Conservation (phyloP, 2,888 invertebrate species). For the Anticlea derivata region DNA sequence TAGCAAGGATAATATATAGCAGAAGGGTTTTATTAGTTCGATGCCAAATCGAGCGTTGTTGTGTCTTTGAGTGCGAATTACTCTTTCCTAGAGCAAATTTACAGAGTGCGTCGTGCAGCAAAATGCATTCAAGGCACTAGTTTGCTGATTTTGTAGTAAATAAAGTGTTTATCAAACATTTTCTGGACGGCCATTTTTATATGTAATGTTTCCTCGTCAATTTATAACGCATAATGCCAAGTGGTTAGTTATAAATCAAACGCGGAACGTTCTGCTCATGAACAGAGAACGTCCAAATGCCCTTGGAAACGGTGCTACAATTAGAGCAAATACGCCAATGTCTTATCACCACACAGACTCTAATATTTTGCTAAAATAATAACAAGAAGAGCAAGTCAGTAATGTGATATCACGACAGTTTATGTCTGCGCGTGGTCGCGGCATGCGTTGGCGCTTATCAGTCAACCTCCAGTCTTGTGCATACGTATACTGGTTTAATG, state of each 20-base stretch:
- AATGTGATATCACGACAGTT: conserved; percentile 44
- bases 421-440: conserved; percentile 47
- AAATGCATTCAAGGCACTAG: conserved; percentile 3
- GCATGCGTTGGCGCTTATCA: conserved; percentile 67
- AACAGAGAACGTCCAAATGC: conserved; percentile 2
- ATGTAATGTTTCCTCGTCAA: no score
- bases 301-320: conserved; percentile 28
- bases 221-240: no score
- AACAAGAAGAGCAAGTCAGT: conserved; percentile 39
- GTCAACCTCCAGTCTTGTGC: conserved; percentile 58
- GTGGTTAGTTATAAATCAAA: no score
- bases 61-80: no score
- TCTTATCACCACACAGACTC: conserved; percentile 30
- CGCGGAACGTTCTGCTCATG: not conserved
- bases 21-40: no score
- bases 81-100: not conserved
- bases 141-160: not conserved
- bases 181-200: no score
- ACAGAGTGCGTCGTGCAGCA: not conserved
- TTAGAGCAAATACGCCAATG: conserved; percentile 30
- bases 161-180: not conserved
- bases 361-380: conserved; percentile 31
- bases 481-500: conserved; percentile 29
- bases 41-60: no score
- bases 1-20: no score